These are phyloP conservation scores for Puffinus mauretanicus DNA, from an alignment of 2,113 vertebrate genomes.

Conservation along the genomic window DNA sequence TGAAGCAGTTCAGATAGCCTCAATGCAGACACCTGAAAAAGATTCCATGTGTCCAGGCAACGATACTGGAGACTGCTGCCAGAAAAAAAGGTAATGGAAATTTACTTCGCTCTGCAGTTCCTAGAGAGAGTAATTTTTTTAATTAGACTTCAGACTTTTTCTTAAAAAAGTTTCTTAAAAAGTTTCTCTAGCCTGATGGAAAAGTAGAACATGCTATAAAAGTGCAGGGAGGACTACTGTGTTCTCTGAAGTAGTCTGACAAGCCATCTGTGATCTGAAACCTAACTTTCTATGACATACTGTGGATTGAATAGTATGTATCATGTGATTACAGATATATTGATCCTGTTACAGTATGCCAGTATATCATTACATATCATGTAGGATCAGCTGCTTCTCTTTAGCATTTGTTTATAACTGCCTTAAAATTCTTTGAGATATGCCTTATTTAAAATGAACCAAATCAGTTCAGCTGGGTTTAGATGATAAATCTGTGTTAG, in stretches of 20 bases:
- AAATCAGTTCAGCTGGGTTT: not conserved
- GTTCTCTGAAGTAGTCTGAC: not conserved
- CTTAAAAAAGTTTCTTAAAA: not conserved
- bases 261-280: not conserved
- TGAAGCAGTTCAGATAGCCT: slow-evolving; percentile 35
- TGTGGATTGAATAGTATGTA: not conserved
- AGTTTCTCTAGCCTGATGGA: not conserved
- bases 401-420: not conserved
- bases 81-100: slow-evolving; percentile 9
- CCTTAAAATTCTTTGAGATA: not conserved
- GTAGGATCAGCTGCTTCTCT: not conserved
- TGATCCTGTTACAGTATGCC: not conserved
- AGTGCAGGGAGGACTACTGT: not conserved
- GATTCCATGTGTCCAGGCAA: slow-evolving; percentile 29
- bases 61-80: slow-evolving; percentile 21
- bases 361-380: rapidly evolving
- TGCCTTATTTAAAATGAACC: not conserved
- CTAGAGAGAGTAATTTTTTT: not conserved
- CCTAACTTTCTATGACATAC: not conserved
- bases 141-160: not conserved
- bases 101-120: not conserved
- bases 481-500: not conserved
- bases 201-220: not conserved
- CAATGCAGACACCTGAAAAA: slow-evolving; percentile 41
- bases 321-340: not conserved